Base-by-base conservation (phyloP, 2,797 vertebrate genomes). In the Chaunax sp. region DNA sequence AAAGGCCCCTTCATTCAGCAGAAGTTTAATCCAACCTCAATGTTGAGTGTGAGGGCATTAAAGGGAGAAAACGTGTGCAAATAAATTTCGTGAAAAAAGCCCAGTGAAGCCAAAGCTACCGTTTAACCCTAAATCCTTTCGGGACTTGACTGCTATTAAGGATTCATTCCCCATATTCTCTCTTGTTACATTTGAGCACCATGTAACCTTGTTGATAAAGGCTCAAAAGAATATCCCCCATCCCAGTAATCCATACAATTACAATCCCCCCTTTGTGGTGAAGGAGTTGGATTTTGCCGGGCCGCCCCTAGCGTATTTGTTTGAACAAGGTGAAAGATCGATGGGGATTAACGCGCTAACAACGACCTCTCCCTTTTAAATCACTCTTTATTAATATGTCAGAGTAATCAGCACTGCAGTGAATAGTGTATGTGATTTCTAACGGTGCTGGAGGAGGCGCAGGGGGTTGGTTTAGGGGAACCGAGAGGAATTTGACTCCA, bases 261-360 rank as follows among this genome's bases (percentile, higher is more conserved):
- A 91, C 91, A 90, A 82, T 86, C 83, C 78, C 60, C 72, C 72
- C 84, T 88, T 93, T 93, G 90, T 91, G 64, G 43, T 25, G 65
- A 71, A 72, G 60, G 73, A 53, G 80, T 44, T 72, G 72, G 88
- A 86, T 90, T 91, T 81, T 75, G 62, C 63, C 0, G 52, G 75
- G 69, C 64, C 10, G 49, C 83, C 77, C 80, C 47, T 5, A 18
- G 67, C 0, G 65, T 26, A 76, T 89, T 87, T 87, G 81, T 87
- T 87, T 82, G 77, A 90, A 82, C 65, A 72, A 85, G 84, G 89
- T 90, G 83, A 91, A 92, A 90, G 90, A 93, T 91, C 74, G 84
- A 90, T 84, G 83, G 82, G 90, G 90, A 90, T 90, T 92, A 91
- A 75, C n/a, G 59, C 66, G 44, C 26, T 28, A 78, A 89, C 84